Evolutionary conservation across 1,140 invertebrate species (phyloP).

Genomic region (Drosophila pseudoananassae): DNA sequence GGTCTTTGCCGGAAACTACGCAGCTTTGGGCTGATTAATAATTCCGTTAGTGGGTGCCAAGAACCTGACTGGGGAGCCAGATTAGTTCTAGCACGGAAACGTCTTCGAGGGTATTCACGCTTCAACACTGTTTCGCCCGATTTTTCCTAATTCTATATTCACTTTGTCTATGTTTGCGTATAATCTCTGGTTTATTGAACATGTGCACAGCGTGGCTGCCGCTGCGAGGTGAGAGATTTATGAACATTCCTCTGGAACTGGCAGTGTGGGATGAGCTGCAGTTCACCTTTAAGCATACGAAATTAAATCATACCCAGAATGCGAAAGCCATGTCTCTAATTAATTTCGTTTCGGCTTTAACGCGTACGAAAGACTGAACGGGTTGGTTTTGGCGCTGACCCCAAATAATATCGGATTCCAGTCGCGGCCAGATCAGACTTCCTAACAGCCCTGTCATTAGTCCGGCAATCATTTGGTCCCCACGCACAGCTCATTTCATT

Average conservation of each 20-base stretch:
- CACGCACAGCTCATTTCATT: constrained; percentile 49
- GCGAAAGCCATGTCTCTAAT: constrained; percentile 19
- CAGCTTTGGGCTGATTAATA: constrained; percentile 1
- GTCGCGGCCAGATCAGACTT: constrained; percentile 73
- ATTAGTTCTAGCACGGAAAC: constrained; percentile 19
- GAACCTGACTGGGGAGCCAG: constrained; percentile 3
- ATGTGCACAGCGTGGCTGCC: constrained; percentile 42
- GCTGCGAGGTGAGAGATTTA: constrained; percentile 37
- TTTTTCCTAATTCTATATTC: constrained; percentile 49
- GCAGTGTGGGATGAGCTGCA: constrained; percentile 12
- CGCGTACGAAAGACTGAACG: constrained; percentile 1
- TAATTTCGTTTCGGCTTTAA: constrained; percentile 38
- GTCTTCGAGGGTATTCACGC: constrained; percentile 29
- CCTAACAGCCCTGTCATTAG: constrained; percentile 70
- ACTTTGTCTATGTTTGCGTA: constrained; percentile 55
- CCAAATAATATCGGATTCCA: constrained; percentile 69
- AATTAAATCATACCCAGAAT: constrained; percentile 9
- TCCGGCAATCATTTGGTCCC: constrained; percentile 27
- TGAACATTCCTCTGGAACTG: constrained; percentile 10
- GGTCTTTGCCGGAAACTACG: background rate
- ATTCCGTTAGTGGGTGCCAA: constrained; percentile 14
- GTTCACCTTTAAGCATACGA: constrained; percentile 41
- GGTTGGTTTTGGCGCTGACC: background rate
- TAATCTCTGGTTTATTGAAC: constrained; percentile 54
- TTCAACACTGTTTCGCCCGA: constrained; percentile 1